Evolutionary conservation across 1,140 invertebrate genomes (phyloP).

Genomic region (Grapholita molesta): DNA sequence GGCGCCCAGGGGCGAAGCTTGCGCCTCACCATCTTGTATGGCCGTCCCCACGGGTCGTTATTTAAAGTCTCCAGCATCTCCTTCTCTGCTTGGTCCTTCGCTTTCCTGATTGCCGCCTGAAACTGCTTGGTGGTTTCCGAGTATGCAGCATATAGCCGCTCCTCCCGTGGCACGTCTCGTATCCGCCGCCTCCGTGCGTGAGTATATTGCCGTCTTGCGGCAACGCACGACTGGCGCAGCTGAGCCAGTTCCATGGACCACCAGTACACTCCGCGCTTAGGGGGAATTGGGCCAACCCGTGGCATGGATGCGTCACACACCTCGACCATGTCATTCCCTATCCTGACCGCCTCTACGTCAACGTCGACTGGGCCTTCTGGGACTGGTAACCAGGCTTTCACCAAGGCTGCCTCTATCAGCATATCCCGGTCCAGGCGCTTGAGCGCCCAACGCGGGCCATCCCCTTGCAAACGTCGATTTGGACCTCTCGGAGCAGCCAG

Average conservation of each 20-base stretch:
- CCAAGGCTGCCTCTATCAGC: conserved; percentile 1
- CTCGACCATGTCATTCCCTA: too few species aligned
- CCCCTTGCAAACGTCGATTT: background rate
- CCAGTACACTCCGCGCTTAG: too few species aligned
- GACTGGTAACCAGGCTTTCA: background rate
- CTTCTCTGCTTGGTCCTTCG: background rate
- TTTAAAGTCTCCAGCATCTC: conserved; percentile 19
- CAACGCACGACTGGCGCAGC: too few species aligned
- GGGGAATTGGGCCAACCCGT: too few species aligned
- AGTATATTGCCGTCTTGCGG: too few species aligned
- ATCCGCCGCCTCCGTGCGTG: too few species aligned
- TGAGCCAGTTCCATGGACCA: too few species aligned
- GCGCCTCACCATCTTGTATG: conserved; percentile 15
- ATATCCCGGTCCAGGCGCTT: conserved; percentile 1
- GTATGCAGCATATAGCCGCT: conserved; percentile 56
- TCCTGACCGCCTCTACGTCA: conserved; percentile 50
- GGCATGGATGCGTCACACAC: too few species aligned
- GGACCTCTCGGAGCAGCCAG: too few species aligned
- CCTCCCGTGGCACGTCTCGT: conserved; percentile 31
- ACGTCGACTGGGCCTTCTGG: conserved; percentile 61
- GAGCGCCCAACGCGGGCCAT: too few species aligned
- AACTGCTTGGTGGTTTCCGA: too few species aligned
- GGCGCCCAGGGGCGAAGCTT: conserved; percentile 17
- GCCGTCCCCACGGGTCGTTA: conserved; percentile 25
- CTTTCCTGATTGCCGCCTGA: background rate